phyloP scores from a whole-genome alignment of 2,888 invertebrate genomes.

The Papilio protenor region DNA sequence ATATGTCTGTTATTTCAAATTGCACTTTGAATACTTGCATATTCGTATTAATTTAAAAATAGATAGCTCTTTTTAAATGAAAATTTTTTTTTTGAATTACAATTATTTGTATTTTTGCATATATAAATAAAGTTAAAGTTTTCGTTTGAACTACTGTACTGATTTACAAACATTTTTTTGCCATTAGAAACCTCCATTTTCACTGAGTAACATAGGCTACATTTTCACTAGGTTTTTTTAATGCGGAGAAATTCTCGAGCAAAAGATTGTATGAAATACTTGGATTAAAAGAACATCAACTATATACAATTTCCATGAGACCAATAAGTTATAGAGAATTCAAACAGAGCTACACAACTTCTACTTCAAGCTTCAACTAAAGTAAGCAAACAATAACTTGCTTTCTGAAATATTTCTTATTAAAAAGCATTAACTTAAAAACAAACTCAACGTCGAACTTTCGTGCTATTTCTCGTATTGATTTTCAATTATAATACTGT shows the following conservation, averaged over 20 bases:
- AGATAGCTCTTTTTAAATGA: background rate
- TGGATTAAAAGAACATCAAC: background rate
- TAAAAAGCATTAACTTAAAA: slow-evolving; percentile 39
- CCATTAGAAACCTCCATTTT: too few species aligned
- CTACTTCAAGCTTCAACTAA: slow-evolving; percentile 42
- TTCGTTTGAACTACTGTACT: too few species aligned
- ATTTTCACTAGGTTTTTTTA: too few species aligned
- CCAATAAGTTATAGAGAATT: background rate
- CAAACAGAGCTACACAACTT: background rate
- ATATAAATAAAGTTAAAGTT: too few species aligned
- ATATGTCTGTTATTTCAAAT: background rate
- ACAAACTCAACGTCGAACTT: slow-evolving; percentile 60
- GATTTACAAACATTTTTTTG: too few species aligned
- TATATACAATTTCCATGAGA: background rate
- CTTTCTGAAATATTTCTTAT: slow-evolving; percentile 12
- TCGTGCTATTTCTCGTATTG: slow-evolving; percentile 64
- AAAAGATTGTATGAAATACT: too few species aligned
- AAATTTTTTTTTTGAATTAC: too few species aligned
- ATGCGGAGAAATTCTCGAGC: too few species aligned
- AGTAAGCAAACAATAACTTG: slow-evolving; percentile 10
- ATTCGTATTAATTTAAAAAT: background rate
- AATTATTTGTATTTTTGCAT: too few species aligned
- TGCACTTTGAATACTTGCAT: background rate
- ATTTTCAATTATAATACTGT: slow-evolving; percentile 68
- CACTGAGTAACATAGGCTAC: too few species aligned